Evolutionary conservation across 2,888 invertebrate genomes (phyloP), one percentile per base, ranked within the genome.

Genomic region (Eremobia ochroleuca): DNA sequence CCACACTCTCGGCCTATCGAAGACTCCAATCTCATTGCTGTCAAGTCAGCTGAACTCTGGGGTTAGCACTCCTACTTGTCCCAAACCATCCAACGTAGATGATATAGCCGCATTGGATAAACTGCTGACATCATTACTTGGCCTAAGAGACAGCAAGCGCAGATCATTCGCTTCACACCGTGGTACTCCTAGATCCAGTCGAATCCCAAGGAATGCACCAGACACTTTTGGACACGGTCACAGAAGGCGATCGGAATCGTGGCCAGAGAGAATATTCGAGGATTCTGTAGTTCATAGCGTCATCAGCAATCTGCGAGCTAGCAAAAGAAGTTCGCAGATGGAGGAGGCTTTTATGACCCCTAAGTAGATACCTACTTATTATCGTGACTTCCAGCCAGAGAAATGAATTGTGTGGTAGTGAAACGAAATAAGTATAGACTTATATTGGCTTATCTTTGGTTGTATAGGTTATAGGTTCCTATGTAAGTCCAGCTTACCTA

Each of bases 101-200:
- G 98, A 98, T 87, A 97, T 98, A 55, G 97, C 97, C 46, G 97
- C 97, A 3, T 92, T 98, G 68, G 98, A 98, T 89, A 97, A 97
- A 90, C 94, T 98, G 34, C 96, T 98, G 21, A 97, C 97, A 40
- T 97, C 97, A 49, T 93, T 98, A 28, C 91, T 98, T 31, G 97
- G 97, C 52, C 94, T 97, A 18, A 97, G 95, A 76, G 94, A 97
- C 34, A 92, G 83, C 43, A 92, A 87, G 65, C 85, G 92, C n/a
- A 90, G 93, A 76, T 95, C 96, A 0, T 94, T 94, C 69, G 88
- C 92, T n/a, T 96, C 96, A 0, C 94, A 94, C 64, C 90, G 93
- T 52, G 94, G 92, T 9, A 95, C 96, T 2, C 96, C 96, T 0
- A 92, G 95, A 74, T 85, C 92, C 5, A 96, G 96, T 75, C 91